Evolutionary conservation across 2,113 vertebrate genomes (phyloP).

Genomic region (Eolophus roseicapilla): DNA sequence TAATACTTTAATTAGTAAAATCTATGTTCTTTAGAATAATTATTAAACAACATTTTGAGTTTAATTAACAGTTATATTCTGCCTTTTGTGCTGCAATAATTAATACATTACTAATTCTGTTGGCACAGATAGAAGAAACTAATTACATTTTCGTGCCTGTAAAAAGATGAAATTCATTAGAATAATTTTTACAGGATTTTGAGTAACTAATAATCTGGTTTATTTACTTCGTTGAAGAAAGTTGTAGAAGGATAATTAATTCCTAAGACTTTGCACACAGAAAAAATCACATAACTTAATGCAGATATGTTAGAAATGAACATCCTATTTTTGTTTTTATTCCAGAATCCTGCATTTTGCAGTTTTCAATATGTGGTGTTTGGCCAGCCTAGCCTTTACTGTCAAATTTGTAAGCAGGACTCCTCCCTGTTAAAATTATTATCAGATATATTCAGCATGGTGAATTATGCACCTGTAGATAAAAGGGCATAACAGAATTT

Average conservation of each 20-base stretch:
- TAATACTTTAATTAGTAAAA: constrained; percentile 55
- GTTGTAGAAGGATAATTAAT: not conserved
- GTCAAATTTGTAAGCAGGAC: not conserved
- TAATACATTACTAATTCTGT: constrained; percentile 51
- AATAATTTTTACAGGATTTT: constrained; percentile 11
- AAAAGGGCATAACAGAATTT: not conserved
- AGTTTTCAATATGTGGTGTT: not conserved
- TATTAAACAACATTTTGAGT: constrained; percentile 41
- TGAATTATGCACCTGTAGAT: not conserved
- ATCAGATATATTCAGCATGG: not conserved
- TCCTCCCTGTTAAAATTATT: not conserved
- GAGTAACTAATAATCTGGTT: not conserved
- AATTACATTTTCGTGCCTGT: constrained; percentile 41
- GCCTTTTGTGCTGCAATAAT: constrained; percentile 39
- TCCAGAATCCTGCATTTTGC: not conserved
- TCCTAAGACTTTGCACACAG: not conserved
- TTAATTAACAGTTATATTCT: constrained; percentile 50
- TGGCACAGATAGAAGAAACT: constrained; percentile 45
- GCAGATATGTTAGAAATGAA: not conserved
- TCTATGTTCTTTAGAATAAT: constrained; percentile 30
- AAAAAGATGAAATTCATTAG: constrained; percentile 42
- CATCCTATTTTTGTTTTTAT: not conserved
- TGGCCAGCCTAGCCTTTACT: not conserved
- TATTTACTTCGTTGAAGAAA: constrained; percentile 10
- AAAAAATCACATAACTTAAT: not conserved